Evolutionary conservation across 2,113 vertebrate species (phyloP).

Genomic region (Passer domesticus): DNA sequence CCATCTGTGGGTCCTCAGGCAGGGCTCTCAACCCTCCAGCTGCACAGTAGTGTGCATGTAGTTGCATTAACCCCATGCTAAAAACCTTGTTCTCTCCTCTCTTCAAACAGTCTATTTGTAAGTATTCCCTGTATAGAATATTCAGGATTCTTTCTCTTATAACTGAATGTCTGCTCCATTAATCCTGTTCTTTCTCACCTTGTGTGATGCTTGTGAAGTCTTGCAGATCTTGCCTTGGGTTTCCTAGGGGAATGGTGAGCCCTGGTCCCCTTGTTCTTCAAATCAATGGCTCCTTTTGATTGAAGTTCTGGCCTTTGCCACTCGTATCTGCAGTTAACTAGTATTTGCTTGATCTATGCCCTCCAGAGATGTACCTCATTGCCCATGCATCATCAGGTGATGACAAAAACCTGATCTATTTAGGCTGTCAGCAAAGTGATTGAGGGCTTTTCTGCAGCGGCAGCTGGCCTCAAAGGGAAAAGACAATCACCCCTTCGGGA

Average conservation of each 20-base stretch:
- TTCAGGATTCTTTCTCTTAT: background rate
- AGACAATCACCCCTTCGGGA: too few relatives aligned
- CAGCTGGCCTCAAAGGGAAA: too few relatives aligned
- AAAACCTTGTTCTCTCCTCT: fast-evolving
- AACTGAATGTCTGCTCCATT: background rate
- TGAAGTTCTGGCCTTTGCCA: background rate
- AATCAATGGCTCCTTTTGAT: background rate
- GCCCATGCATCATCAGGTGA: background rate
- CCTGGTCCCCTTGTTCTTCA: background rate
- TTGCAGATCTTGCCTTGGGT: background rate
- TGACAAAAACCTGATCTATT: background rate
- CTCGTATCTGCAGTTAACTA: background rate
- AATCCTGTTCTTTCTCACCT: background rate
- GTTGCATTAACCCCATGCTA: background rate
- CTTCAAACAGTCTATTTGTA: background rate
- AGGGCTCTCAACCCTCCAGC: background rate
- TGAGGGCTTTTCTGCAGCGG: background rate
- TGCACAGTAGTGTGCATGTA: too few relatives aligned
- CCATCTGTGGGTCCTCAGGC: fast-evolving
- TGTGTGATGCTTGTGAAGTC: background rate
- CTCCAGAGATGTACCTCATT: background rate
- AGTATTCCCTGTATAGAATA: background rate
- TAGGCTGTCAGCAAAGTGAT: constrained; percentile 68
- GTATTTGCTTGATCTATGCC: background rate
- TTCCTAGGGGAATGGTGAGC: fast-evolving